Evolutionary conservation across 2,797 vertebrate species (phyloP), one percentile per base, ranked within the genome.

Genomic region (Aulostomus chinensis): DNA sequence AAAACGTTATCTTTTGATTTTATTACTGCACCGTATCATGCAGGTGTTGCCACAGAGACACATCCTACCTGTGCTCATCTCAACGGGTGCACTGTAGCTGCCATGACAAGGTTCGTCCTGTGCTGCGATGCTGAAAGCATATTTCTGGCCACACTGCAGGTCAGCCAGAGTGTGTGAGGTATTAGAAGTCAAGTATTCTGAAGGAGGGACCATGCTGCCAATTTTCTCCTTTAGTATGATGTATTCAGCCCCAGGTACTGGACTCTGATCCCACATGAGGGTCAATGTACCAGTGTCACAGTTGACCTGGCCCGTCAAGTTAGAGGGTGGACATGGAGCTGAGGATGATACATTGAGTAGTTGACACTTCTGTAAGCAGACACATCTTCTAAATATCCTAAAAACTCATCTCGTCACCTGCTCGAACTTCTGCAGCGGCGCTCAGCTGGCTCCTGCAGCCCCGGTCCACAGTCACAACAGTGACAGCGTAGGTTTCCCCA

Each of bases 311-410:
- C 65, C 73, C 11, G 5, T 63, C 56, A 89, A 42, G 56, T 86
- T 76, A 15, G 57, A 26, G 9, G 86, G 58, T 0, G 80, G 57
- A 69, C 89, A 90, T 34, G 67, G 37, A 60, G 63, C 89, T 89
- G 40, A n/a, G 12, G 40, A 63, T 3, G 30, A 54, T 0, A 42
- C 11, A 55, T 9, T 49, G 9, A 2, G 6, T 37, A 8, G 18
- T 47, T 28, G 3, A 22, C 16, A 5, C 8, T 36, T 5, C n/a
- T n/a, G n/a, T n/a, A n/a, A n/a, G n/a, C n/a, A 9, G 10, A 13
- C 2, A 15, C n/a, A 9, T 14, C 9, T 48, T 12, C 16, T 22
- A 33, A 33, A 35, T 9, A 35, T 35, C 11, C 13, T 2, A 13
- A 7, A 4, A 13, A n/a, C n/a, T 30, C 2, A 3, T 56, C 12